These are phyloP conservation scores for Oedothorax gibbosus DNA, from an alignment of 1,140 invertebrate genomes.

Conservation along the genomic window DNA sequence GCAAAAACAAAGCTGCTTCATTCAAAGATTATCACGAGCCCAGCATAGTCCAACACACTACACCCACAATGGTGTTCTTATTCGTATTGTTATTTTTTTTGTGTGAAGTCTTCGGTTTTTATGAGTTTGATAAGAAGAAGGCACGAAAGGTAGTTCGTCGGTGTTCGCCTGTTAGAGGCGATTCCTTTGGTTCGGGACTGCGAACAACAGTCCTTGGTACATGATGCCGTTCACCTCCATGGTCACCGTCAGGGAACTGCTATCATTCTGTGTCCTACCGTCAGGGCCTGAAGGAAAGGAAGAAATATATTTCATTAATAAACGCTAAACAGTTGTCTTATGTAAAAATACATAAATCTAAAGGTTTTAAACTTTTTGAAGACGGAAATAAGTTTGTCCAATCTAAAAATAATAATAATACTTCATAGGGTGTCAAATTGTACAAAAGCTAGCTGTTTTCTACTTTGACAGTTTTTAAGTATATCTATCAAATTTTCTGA, in stretches of 20 bases:
- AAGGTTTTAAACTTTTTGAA: too few species aligned
- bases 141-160: constrained; percentile 32
- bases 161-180: constrained; percentile 43
- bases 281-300: constrained; percentile 67
- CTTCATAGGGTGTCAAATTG: too few species aligned
- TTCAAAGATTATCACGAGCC: constrained; percentile 31
- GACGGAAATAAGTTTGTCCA: too few species aligned
- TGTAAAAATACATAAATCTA: too few species aligned
- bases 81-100: background rate
- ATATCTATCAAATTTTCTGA: too few species aligned
- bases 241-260: constrained; percentile 86
- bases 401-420: too few species aligned
- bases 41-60: background rate
- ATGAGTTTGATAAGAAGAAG: constrained; percentile 17
- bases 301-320: constrained; percentile 36
- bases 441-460: too few species aligned
- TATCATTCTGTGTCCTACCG: constrained; percentile 78
- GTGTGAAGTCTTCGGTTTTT: background rate
- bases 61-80: background rate
- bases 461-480: too few species aligned
- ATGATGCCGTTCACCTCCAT: constrained; percentile 96
- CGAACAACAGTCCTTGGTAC: constrained; percentile 89
- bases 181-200: constrained; percentile 70
- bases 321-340: too few species aligned
- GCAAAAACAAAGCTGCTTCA: constrained; percentile 45